Conservation (phyloP, 2,888 invertebrate genomes). For the Catocala fraxini region DNA sequence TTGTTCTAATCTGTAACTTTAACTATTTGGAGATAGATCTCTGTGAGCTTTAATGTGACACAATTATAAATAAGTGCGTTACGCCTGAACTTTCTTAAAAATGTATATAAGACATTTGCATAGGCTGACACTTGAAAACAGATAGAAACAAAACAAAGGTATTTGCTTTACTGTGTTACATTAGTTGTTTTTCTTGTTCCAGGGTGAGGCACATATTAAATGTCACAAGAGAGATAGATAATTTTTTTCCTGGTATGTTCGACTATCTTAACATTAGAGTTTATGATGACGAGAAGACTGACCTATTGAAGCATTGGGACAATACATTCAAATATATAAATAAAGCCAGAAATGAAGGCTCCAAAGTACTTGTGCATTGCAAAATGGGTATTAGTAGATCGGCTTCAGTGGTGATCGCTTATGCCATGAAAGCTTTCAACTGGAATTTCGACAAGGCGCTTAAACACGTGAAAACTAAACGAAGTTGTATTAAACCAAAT, state of each 20-base stretch:
- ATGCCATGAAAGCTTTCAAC: conserved; percentile 99
- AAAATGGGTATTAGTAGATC: conserved; percentile 99
- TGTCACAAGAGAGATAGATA: conserved; percentile 99
- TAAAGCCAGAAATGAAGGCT: conserved; percentile 95
- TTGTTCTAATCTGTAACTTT: no score
- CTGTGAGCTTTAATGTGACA: no score
- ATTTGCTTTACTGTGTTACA: no score
- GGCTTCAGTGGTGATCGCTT: conserved; percentile 99
- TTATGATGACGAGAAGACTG: conserved; percentile 98
- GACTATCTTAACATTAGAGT: conserved; percentile 98
- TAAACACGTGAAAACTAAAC: conserved; percentile 95
- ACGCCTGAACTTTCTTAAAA: no score
- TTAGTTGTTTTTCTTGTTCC: conserved; percentile 65
- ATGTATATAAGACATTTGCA: no score
- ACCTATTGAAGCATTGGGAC: conserved; percentile 99
- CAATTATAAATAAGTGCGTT: no score
- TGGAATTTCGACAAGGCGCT: conserved; percentile 97
- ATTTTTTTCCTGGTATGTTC: conserved; percentile 99
- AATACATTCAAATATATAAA: conserved; percentile 98
- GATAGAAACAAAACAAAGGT: no score
- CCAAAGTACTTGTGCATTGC: conserved; percentile 98
- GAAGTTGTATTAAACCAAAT: conserved; percentile 98
- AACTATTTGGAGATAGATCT: no score
- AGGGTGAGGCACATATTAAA: conserved; percentile 99
- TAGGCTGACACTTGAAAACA: no score